These are phyloP conservation scores for Hypothenemus hampei DNA, from an alignment of 1,140 invertebrate species.

Conservation along the genomic window DNA sequence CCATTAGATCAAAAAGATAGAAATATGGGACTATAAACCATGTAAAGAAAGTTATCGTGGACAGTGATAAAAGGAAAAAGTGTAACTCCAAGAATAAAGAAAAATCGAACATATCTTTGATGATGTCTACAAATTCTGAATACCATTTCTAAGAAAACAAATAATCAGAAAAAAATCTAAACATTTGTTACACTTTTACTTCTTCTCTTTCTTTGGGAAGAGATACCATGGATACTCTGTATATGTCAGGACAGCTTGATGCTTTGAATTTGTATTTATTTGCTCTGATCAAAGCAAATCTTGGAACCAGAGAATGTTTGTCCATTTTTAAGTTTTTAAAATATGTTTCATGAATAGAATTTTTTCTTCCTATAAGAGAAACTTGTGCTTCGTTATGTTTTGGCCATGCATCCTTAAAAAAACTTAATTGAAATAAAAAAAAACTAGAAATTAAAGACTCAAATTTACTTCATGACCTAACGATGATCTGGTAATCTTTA, in stretches of 20 bases:
- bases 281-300: constrained; percentile 72
- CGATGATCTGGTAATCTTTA: constrained; percentile 3
- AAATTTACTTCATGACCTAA: constrained; percentile 32
- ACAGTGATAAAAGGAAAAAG: constrained; percentile 74
- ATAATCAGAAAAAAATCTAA: background rate
- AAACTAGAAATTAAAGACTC: too few species aligned
- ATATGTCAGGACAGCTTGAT: constrained; percentile 86
- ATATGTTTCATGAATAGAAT: constrained; percentile 54
- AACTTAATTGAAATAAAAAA: constrained; percentile 14
- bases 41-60: constrained; percentile 79
- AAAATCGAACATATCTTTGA: constrained; percentile 71
- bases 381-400: constrained; percentile 3
- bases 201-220: constrained; percentile 66
- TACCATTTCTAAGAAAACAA: constrained; percentile 64
- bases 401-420: constrained; percentile 28
- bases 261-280: constrained; percentile 75
- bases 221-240: constrained; percentile 83
- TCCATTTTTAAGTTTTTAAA: constrained; percentile 70
- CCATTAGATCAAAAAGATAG: constrained; percentile 72
- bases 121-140: constrained; percentile 61
- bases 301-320: constrained; percentile 73
- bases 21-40: constrained; percentile 91
- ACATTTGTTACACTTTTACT: constrained; percentile 39
- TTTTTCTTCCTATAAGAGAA: background rate
- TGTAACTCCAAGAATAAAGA: constrained; percentile 72